Percentiles rank a stretch among this genome's conserved stretches.
These are phyloP conservation scores for Archegozetes longisetosus DNA, from an alignment of 1,140 invertebrate species.

Conservation along the genomic window DNA sequence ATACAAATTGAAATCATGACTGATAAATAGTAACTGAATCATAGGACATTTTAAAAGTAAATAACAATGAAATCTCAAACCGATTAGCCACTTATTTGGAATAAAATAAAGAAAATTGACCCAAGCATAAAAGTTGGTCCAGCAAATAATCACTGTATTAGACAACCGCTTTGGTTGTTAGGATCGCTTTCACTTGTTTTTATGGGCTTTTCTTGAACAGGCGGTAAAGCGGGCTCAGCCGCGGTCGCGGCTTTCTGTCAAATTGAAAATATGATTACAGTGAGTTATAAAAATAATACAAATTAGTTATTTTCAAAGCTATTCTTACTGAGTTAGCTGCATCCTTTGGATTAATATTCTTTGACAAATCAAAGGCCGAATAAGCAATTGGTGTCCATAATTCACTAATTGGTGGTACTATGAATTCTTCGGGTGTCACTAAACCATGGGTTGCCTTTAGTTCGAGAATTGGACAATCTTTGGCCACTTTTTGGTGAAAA, in stretches of 20 bases:
- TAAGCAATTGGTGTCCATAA: conserved; percentile 43
- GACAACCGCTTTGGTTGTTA: conserved; percentile 45
- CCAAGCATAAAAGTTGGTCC: too few species aligned
- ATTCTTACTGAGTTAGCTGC: conserved; percentile 1
- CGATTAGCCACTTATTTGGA: too few species aligned
- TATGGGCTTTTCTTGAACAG: conserved; percentile 46
- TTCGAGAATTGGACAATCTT: conserved; percentile 42
- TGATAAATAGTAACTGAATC: too few species aligned
- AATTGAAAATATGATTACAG: conserved; percentile 15
- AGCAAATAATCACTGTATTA: conserved; percentile 29
- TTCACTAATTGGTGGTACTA: conserved; percentile 35
- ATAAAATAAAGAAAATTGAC: too few species aligned
- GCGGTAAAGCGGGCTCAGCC: conserved; percentile 36
- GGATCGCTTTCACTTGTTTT: conserved; percentile 44
- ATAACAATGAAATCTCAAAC: too few species aligned
- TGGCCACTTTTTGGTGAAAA: conserved; percentile 49
- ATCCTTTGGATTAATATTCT: conserved; percentile 10
- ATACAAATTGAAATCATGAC: too few species aligned
- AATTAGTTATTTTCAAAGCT: background rate
- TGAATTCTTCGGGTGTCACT: conserved; percentile 45
- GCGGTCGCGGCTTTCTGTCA: conserved; percentile 24
- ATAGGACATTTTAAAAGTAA: too few species aligned
- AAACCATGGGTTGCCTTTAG: conserved; percentile 49
- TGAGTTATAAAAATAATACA: background rate
- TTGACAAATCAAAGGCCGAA: conserved; percentile 37